Base-by-base conservation (phyloP, 2,113 vertebrate genomes). In the Callaeas wilsoni region DNA sequence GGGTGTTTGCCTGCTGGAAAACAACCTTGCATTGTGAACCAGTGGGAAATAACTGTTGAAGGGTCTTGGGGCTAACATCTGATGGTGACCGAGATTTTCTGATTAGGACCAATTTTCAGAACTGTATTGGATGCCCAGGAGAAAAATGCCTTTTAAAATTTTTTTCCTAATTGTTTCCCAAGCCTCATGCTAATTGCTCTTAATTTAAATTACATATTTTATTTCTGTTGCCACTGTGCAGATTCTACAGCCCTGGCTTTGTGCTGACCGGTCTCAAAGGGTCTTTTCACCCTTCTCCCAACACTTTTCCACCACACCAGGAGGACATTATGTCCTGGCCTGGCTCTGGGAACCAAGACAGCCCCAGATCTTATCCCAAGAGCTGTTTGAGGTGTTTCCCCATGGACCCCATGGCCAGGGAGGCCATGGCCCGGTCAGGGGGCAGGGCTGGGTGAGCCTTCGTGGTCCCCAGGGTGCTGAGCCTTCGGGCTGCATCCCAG, bases 401-500 rank as follows among this genome's bases (percentile, higher is more conserved):
- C 12, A 4, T 0, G 27, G 35, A 3, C 3, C 39, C 2, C 18
- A 86, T 33, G 33, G 46, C 46, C 52, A 50, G 65, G 23, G 23
- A 55, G 62, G 33, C 33, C 27, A 2, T 12, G 42, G 25, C 15
- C 11, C 14, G 63, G 33, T 14, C 19, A 57, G 25, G 8, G 14
- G 27, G 25, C 29, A 90, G 52, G 23, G 14, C 9, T 90, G 80
- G 53, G 6, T 56, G 90, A 56, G 44, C 26, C 3, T 5, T 1
- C 1, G n/a, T 62, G 64, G 11, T 69, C 41, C 42, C 73, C 76
- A 74, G 16, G 63, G 32, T 42, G 41, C 64, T 70, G 73, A 63
- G 37, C 50, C 10, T 55, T 74, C 0, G 0, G 33, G 47, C 46
- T 59, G 19, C 27, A 47, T 52, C 30, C 9, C 32, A 27, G 8